These are phyloP conservation scores for Kradibia gibbosae DNA, from an alignment of 1,140 invertebrate genomes.

Conservation along the genomic window DNA sequence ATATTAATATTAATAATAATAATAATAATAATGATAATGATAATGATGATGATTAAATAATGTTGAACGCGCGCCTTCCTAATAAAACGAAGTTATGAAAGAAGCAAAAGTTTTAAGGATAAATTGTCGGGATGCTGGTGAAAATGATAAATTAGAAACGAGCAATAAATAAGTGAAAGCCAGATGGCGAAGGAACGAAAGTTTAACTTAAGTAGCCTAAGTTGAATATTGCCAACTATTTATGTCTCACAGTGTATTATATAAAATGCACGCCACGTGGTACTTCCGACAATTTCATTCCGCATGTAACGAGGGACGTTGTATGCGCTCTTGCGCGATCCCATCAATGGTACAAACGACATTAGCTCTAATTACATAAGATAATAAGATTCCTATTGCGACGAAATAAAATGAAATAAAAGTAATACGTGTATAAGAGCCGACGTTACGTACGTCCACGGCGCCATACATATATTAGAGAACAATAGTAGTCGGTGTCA, in stretches of 20 bases:
- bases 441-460: background rate
- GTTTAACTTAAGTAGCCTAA: conserved; percentile 41
- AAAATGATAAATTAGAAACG: conserved; percentile 14
- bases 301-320: conserved; percentile 31
- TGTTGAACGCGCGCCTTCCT: conserved; percentile 33
- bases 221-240: conserved; percentile 22
- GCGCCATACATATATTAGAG: conserved; percentile 33
- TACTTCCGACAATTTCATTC: conserved; percentile 44
- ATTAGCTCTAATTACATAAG: conserved; percentile 50
- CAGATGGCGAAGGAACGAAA: background rate
- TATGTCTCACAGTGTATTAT: conserved; percentile 10
- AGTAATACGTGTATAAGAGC: conserved; percentile 28
- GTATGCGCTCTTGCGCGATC: conserved; percentile 24
- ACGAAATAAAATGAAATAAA: conserved; percentile 37
- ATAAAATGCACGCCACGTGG: background rate
- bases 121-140: conserved; percentile 33
- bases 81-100: conserved; percentile 30
- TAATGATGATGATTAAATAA: background rate
- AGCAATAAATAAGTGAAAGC: conserved; percentile 25
- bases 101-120: background rate
- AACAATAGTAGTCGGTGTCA: conserved; percentile 50
- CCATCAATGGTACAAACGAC: conserved; percentile 49
- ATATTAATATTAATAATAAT: no score
- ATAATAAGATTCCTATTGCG: conserved; percentile 50
- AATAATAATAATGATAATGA: background rate